Evolutionary conservation across 2,888 invertebrate genomes (phyloP), one percentile per base, ranked within the genome.

Genomic region (Netelia inedita): DNA sequence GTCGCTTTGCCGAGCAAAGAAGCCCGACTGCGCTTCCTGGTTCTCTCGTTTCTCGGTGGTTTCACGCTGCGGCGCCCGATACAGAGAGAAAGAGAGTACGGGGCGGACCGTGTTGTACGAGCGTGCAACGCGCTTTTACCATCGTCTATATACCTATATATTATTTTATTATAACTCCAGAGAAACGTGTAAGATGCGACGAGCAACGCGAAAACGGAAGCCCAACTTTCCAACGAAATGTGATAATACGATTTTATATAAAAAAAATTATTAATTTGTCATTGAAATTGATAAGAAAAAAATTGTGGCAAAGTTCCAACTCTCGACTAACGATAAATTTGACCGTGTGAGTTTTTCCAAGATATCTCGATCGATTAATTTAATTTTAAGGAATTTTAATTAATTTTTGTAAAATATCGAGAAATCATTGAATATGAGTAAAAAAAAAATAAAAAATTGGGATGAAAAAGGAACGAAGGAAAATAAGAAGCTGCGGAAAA

Each of bases 11-110:
- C 86, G 80, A 85, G 86, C 83, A 86, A 83, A 86, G 80, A 86
- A 87, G 85, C 83, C 82, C 87, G 59, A 85, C 76, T 78, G 69
- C 79, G 87, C 87, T 89, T 88, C 89, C 89, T 88, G 89, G 88
- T 89, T 89, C 88, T 89, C 89, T 86, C 87, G 87, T 89, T 89
- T 89, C 89, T 85, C 85, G 81, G 79, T 82, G 78, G 84, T 81
- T 85, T 81, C 63, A 74, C 81, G 55, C 80, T 61, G 75, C 53
- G 66, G n/a, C 66, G 63, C 63, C 63, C 66, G 72, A 53, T 66
- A 59, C 73, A 19, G 35, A 19, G 28, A 5, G 35, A 28, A 23
- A 65, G 53, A 43, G 6, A 16, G 23, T 23, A 55, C 55, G 55
- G n/a, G 55, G 55, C 55, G 55, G 63, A 63, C 57, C 43, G 59